Percentiles rank a stretch among this genome's conserved stretches.
Conservation (phyloP, 2,113 vertebrate genomes). For the Lanius collurio region DNA sequence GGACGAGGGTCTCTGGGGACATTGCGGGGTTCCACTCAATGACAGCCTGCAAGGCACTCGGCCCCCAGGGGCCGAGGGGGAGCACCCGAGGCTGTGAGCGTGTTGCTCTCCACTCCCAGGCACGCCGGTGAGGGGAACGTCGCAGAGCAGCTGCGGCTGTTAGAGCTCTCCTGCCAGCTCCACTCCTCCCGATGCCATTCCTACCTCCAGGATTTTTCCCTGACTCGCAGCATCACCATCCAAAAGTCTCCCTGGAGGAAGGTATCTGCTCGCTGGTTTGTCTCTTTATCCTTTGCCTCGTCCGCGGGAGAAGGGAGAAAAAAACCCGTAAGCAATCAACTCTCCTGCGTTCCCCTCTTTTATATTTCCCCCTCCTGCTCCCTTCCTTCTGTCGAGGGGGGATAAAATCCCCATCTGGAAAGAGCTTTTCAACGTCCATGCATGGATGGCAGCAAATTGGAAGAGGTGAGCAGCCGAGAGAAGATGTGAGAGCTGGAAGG, state of each 20-base stretch:
- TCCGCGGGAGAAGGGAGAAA: conserved; percentile 12
- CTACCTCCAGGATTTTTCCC: conserved; percentile 73
- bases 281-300: conserved; percentile 45
- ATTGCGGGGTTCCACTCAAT: neutral
- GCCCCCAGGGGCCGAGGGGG: neutral
- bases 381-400: neutral
- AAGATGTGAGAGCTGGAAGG: conserved; percentile 60
- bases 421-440: neutral
- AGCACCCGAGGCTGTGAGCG: neutral
- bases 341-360: neutral
- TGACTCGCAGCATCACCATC: conserved; percentile 53
- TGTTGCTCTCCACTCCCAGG: neutral
- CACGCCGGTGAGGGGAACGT: neutral
- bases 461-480: conserved; percentile 45
- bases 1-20: neutral
- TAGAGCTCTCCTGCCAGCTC: conserved; percentile 41
- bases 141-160: neutral
- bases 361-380: neutral
- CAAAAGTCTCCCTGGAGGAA: conserved; percentile 72
- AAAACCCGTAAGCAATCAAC: conserved; percentile 28
- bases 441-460: neutral
- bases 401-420: neutral
- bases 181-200: conserved; percentile 56
- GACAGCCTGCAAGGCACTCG: neutral
- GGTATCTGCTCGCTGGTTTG: conserved; percentile 74